A percentile compares a stretch with the other conserved stretches of the same genome.
Conservation (phyloP, 1,140 invertebrate genomes). For the Agrilus planipennis region DNA sequence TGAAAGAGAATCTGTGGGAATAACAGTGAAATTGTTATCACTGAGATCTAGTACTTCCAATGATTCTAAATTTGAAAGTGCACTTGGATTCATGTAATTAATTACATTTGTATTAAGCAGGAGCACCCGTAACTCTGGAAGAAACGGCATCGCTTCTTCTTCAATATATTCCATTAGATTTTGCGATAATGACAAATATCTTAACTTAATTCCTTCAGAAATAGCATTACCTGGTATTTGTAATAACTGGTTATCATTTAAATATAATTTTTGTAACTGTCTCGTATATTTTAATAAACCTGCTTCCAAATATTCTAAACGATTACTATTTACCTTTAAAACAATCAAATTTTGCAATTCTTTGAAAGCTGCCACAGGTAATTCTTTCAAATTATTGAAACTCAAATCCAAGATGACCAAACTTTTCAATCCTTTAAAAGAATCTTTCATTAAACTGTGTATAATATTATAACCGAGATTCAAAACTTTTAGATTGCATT, state of each 20-base stretch:
- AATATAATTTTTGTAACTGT: conserved; percentile 51
- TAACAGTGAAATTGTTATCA: conserved; percentile 65
- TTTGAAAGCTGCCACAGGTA: conserved; percentile 58
- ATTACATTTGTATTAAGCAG: conserved; percentile 62
- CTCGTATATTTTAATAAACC: conserved; percentile 57
- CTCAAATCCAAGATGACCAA: conserved; percentile 59
- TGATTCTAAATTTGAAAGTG: conserved; percentile 54
- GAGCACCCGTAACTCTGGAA: conserved; percentile 51
- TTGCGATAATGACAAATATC: conserved; percentile 54
- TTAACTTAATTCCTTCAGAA: conserved; percentile 47
- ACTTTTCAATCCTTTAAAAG: conserved; percentile 59
- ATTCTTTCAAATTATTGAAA: conserved; percentile 59
- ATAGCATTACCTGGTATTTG: conserved; percentile 59
- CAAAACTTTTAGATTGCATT: conserved; percentile 53
- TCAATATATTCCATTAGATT: conserved; percentile 59
- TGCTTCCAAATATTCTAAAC: conserved; percentile 53
- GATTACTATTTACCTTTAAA: conserved; percentile 66
- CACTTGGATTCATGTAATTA: conserved; percentile 48
- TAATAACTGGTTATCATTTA: conserved; percentile 65
- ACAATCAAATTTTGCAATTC: conserved; percentile 57
- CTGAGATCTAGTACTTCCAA: conserved; percentile 64
- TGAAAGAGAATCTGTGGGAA: conserved; percentile 61
- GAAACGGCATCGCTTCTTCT: conserved; percentile 51
- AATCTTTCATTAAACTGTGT: conserved; percentile 54
- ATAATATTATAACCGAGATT: conserved; percentile 68